Base-by-base conservation (phyloP, 1,140 invertebrate genomes). In the Apolygus lucorum region DNA sequence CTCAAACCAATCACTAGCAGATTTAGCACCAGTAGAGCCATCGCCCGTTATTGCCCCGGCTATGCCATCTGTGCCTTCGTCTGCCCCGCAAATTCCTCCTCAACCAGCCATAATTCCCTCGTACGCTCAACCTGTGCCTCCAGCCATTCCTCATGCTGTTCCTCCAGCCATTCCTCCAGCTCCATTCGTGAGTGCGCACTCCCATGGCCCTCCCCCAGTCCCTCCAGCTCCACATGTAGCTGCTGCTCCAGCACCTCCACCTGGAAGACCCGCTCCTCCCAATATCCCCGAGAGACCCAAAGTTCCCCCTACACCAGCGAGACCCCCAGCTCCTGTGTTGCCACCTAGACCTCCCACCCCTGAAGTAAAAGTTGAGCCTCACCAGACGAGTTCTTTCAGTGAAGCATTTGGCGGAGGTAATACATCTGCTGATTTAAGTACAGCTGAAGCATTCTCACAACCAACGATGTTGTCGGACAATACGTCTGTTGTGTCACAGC, bases 301-400 rank as follows among this genome's bases (percentile, higher is more conserved):
- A 70, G 25, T 72, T 1, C 74, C 74, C 2, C 73, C 74, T 22
- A 34, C 67, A 28, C 71, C 68, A 28, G 34, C 71, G 28, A 62
- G 66, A 25, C 70, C 66, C 2, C 28, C 49, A 26, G 34, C 65
- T 34, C 70, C 70, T 8, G 69, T 71, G 34, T 69, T 70, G 8
- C 66, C 70, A n/a, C 70, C 72, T 59, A 11, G 22, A 59, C 54
- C 54, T 28, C 63, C 28, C 62, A 64, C 69, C 49, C 66, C 63
- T 25, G 73, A 75, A 62, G 73, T 76, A 22, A 74, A 73, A 70
- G 72, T 77, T 52, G 71, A 76, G 28, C 77, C 77, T 22, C 77
- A 77, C 0, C 76, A 76, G 70, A 1, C 63, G 22, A 49, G 8
- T 62, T 59, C 52, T 22, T 71, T 71, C 59, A 52, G 34, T 26